Conservation (phyloP, 2,113 vertebrate genomes). For the Podarcis cretensis region DNA sequence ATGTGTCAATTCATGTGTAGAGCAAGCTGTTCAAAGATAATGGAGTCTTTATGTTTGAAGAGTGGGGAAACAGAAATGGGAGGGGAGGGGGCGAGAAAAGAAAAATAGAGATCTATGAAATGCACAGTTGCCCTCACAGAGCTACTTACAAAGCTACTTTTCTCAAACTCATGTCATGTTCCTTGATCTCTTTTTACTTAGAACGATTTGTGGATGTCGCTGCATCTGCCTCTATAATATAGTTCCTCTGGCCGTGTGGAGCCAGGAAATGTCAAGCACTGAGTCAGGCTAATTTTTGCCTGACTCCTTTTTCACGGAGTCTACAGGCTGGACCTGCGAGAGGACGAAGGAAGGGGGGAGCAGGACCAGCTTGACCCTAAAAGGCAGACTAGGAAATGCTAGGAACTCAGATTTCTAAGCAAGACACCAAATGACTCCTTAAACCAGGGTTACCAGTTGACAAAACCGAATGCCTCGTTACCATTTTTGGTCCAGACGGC, state of each 20-base stretch:
- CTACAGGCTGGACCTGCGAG: not conserved
- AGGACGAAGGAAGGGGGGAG: not conserved
- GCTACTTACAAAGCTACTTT: conserved; percentile 42
- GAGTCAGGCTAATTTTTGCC: conserved; percentile 11
- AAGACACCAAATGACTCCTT: too few relatives aligned
- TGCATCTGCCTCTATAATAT: conserved; percentile 13
- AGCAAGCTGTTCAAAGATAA: conserved; percentile 82
- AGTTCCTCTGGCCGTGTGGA: conserved; percentile 10
- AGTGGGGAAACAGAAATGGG: conserved; percentile 1
- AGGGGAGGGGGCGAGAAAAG: conserved; percentile 10
- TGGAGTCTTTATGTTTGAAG: conserved; percentile 83
- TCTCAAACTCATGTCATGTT: conserved; percentile 55
- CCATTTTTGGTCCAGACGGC: too few relatives aligned
- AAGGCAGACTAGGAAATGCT: not conserved
- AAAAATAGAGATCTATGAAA: conserved; percentile 69
- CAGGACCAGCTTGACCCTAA: not conserved
- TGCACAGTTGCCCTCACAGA: conserved; percentile 56
- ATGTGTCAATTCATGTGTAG: conserved; percentile 86
- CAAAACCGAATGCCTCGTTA: too few relatives aligned
- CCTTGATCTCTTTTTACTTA: conserved; percentile 44
- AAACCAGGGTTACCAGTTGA: too few relatives aligned
- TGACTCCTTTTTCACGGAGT: not conserved
- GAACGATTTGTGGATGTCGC: conserved; percentile 39
- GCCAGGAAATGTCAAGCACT: not conserved
- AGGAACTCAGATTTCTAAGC: too few relatives aligned